These are phyloP conservation scores for Shinisaurus crocodilurus DNA, from an alignment of 2,113 vertebrate genomes.

Conservation along the genomic window DNA sequence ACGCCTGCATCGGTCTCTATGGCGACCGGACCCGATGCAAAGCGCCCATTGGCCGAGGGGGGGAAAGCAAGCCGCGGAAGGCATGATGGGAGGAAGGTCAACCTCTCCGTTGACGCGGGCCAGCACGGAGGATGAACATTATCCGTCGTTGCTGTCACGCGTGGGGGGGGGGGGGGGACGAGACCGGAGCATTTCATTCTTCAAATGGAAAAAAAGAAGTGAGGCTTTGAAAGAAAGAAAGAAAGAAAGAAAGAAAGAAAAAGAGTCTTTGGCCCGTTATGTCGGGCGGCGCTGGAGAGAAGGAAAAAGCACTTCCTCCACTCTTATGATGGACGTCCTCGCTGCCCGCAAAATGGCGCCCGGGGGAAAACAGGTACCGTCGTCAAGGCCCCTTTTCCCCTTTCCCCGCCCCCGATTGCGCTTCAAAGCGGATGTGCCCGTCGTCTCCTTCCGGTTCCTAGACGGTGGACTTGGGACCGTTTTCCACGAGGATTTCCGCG, in stretches of 20 bases:
- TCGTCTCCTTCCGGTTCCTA: constrained; percentile 41
- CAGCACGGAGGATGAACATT: no score
- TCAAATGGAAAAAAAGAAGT: neutral
- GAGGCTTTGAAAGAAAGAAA: neutral
- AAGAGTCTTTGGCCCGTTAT: neutral
- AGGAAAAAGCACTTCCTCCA: constrained; percentile 33
- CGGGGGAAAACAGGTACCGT: no score
- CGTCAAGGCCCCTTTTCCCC: neutral
- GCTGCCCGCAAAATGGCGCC: constrained; percentile 29
- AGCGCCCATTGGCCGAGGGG: constrained; percentile 9
- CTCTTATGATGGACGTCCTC: constrained; percentile 41
- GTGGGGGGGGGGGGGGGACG: no score
- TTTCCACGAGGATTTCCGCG: no score
- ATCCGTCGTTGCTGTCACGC: no score
- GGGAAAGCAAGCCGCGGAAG: no score
- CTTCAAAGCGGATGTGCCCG: neutral
- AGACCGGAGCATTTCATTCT: neutral
- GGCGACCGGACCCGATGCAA: neutral
- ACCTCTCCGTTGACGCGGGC: no score
- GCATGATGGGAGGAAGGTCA: constrained; percentile 21
- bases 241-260: no score
- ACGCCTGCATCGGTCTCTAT: neutral
- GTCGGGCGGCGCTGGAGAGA: neutral
- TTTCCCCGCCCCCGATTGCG: rapidly evolving
- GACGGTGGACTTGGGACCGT: neutral